These are phyloP conservation scores for Oreonectes daqikongensis DNA, from an alignment of 2,797 vertebrate species.

Conservation along the genomic window DNA sequence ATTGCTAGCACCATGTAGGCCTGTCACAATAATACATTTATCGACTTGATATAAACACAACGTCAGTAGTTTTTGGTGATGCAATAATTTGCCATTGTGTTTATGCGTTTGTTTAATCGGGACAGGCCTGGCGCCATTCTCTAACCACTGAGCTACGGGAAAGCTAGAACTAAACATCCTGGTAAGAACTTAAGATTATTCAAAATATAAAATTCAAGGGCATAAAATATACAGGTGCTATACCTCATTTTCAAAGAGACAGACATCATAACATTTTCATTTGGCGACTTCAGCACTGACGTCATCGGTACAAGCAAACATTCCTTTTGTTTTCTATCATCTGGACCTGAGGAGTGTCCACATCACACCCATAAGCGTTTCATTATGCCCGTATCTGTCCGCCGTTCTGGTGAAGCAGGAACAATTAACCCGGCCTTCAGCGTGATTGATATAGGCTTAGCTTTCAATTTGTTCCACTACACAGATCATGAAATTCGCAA, in stretches of 20 bases:
- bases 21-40: too few relatives aligned
- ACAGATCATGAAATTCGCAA: constrained; percentile 95
- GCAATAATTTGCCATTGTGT: too few relatives aligned
- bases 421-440: constrained; percentile 97
- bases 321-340: constrained; percentile 76
- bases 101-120: too few relatives aligned
- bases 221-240: constrained; percentile 15
- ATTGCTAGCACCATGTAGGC: too few relatives aligned
- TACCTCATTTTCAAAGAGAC: constrained; percentile 30
- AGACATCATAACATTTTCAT: constrained; percentile 23
- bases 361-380: constrained; percentile 88
- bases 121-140: too few relatives aligned
- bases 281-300: constrained; percentile 56
- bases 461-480: constrained; percentile 99
- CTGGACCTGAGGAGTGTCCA: constrained; percentile 80
- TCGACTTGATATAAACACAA: too few relatives aligned
- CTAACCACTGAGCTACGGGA: too few relatives aligned
- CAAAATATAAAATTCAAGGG: constrained; percentile 13
- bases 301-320: constrained; percentile 69
- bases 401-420: constrained; percentile 85
- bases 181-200: too few relatives aligned
- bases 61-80: too few relatives aligned
- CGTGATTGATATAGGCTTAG: constrained; percentile 97
- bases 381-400: constrained; percentile 92
- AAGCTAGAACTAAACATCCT: too few relatives aligned